Evolutionary conservation across 2,113 vertebrate species (phyloP).

Genomic region (Indicator indicator): DNA sequence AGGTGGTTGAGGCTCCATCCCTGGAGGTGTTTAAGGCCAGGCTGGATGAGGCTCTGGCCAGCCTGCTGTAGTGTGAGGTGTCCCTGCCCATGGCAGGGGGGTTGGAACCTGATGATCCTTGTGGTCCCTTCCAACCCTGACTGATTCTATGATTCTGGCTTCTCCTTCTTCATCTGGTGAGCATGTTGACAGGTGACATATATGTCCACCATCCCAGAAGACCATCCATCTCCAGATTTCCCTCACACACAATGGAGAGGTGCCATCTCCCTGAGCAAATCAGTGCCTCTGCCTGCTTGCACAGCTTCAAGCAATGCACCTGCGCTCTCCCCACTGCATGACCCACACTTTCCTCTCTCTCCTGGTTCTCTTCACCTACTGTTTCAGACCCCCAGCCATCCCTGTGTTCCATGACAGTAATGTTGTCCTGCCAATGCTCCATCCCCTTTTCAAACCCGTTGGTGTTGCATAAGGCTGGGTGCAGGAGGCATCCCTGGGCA

Average conservation of each 20-base stretch:
- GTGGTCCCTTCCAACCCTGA: too few relatives aligned
- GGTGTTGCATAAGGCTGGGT: neutral
- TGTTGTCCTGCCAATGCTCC: neutral
- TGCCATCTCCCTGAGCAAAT: neutral
- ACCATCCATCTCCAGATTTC: neutral
- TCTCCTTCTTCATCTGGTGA: neutral
- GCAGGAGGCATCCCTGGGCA: neutral
- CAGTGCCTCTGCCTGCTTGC: neutral
- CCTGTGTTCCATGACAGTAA: neutral
- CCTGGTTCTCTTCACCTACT: neutral
- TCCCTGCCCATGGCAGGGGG: too few relatives aligned
- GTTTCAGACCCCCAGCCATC: neutral
- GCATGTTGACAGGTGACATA: rapidly evolving
- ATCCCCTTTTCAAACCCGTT: rapidly evolving
- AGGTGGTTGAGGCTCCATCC: too few relatives aligned
- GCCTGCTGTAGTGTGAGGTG: too few relatives aligned
- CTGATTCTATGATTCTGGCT: neutral
- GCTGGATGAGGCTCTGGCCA: too few relatives aligned
- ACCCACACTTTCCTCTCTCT: rapidly evolving
- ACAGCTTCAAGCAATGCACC: neutral
- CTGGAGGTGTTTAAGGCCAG: too few relatives aligned
- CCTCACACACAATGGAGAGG: rapidly evolving
- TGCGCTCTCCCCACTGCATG: neutral
- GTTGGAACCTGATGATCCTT: too few relatives aligned
- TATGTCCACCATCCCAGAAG: neutral